Evolutionary conservation across 2,888 invertebrate species (phyloP).

Genomic region (Ophonus ardosiacus): DNA sequence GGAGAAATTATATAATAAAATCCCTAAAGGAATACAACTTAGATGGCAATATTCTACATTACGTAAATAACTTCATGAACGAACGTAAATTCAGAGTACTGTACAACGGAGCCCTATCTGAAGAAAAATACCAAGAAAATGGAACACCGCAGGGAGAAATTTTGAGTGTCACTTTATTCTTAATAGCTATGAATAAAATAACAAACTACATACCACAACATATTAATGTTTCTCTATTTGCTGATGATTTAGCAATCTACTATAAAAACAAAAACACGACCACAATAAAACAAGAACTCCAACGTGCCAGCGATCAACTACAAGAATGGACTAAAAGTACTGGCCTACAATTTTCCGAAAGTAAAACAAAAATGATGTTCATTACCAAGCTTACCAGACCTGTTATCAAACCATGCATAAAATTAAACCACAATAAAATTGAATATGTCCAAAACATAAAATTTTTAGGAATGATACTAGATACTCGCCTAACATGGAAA

Average conservation of each 20-base stretch:
- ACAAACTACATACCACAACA: background rate
- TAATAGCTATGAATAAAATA: constrained; percentile 64
- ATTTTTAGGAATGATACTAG: background rate
- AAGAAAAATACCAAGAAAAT: background rate
- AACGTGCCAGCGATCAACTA: background rate
- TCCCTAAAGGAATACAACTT: constrained; percentile 1
- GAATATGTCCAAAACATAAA: background rate
- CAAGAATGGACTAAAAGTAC: background rate
- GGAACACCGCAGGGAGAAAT: constrained; percentile 39
- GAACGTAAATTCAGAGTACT: background rate
- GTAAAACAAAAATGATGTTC: constrained; percentile 22
- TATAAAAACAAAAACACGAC: constrained; percentile 4
- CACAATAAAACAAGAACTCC: constrained; percentile 9
- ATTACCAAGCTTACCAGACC: background rate
- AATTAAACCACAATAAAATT: background rate
- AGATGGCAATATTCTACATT: background rate
- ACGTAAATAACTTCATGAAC: constrained; percentile 7
- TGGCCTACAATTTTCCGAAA: background rate
- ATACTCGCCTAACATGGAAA: constrained; percentile 7
- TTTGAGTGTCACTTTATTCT: constrained; percentile 63
- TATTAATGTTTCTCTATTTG: background rate
- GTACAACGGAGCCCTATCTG: background rate
- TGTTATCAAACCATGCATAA: background rate
- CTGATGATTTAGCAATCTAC: constrained; percentile 3
- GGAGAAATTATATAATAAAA: constrained; percentile 2